Evolutionary conservation across 2,797 vertebrate genomes (phyloP), one percentile per base, ranked within the genome.

Genomic region (Pelochelys cantorii): DNA sequence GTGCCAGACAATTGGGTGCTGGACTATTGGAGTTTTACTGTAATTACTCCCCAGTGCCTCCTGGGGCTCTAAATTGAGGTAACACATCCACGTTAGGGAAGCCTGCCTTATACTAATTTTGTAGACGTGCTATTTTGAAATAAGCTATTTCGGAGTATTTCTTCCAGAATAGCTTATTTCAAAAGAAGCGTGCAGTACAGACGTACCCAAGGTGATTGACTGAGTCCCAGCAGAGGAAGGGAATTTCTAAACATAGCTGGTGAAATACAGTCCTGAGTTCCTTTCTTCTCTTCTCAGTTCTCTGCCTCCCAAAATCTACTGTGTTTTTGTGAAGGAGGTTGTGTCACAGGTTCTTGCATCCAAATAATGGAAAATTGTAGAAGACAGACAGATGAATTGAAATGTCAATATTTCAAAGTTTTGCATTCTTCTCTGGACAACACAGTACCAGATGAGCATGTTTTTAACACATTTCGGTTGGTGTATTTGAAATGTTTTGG

Each of bases 391-490:
- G 2, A 8, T 48, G n/a, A 84, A 84, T 22, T 2, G 1, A 77
- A 59, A 65, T n/a, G 52, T 75, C 10, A 81, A n/a, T n/a, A 29
- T 75, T 79, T 27, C 5, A 29, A 77, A 53, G 18, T 56, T 1
- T 52, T 77, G 23, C 27, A 52, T 25, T 29, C 12, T 25, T 27
- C 7, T 52, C 25, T 23, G 15, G 48, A 52, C 42, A 52, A 77
- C 27, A 7, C 1, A 77, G 74, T 52, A 52, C 25, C 6, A 77
- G 5, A 25, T 52, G 42, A 52, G 7, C 8, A 9, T 48, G 1
- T 0, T 53, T 87, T 90, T 15, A 0, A 37, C 68, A 85, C 37
- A 27, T 48, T 75, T 42, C 7, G 37, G 12, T 68, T 11, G 5
- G 65, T 4, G 0, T 22, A 29, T 52, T 60, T 62, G 37, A 9